phyloP scores from a whole-genome alignment of 2,888 invertebrate genomes.

The Epinotia ramella region DNA sequence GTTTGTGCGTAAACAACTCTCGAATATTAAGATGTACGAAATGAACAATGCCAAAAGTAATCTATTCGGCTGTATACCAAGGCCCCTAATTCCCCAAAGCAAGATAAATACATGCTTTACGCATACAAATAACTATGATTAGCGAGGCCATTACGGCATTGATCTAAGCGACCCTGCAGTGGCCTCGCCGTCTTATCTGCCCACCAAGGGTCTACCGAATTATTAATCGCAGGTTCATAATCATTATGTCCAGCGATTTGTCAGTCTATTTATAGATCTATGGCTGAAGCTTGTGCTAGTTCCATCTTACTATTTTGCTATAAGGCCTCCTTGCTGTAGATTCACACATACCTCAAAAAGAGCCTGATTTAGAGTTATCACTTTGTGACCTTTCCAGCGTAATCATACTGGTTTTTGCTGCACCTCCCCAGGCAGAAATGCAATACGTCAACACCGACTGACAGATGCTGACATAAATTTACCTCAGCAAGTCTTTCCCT shows the following conservation, averaged over 20 bases:
- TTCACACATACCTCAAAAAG: no score
- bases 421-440: no score
- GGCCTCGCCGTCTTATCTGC: conserved; percentile 39
- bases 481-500: no score
- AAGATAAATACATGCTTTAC: conserved; percentile 39
- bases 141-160: conserved; percentile 32
- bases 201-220: conserved; percentile 23
- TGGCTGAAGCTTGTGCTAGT: not conserved
- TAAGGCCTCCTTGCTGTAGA: no score
- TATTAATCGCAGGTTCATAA: conserved; percentile 38
- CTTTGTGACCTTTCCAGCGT: no score
- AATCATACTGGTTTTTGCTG: no score
- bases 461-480: no score
- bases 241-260: conserved; percentile 19
- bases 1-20: not conserved
- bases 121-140: conserved; percentile 44
- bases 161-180: conserved; percentile 37
- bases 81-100: conserved; percentile 24
- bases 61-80: conserved; percentile 9
- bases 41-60: conserved; percentile 25
- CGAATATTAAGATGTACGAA: not conserved
- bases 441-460: no score
- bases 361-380: no score
- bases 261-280: conserved; percentile 10
- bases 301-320: not conserved